phyloP scores from a whole-genome alignment of 2,888 invertebrate genomes.

The Tridacna crocea region DNA sequence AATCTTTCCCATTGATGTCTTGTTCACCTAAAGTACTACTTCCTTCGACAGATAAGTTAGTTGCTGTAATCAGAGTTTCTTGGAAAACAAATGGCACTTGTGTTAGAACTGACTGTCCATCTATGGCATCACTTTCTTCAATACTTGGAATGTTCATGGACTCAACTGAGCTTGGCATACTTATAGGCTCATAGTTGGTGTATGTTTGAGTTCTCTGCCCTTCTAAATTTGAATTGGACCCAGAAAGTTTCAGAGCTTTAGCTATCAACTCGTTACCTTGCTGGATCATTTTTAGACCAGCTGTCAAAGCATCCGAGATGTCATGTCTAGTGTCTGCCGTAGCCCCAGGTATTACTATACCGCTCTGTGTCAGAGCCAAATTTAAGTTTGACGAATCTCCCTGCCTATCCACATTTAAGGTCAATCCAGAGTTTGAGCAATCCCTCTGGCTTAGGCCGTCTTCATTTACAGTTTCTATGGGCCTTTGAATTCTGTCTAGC shows the following conservation, averaged over 20 bases:
- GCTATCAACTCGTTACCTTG: slow-evolving; percentile 19
- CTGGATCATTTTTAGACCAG: slow-evolving; percentile 14
- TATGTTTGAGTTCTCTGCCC: background rate
- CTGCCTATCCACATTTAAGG: background rate
- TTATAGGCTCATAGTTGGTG: background rate
- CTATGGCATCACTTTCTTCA: background rate
- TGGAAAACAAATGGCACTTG: background rate
- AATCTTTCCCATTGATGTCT: background rate
- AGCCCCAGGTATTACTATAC: background rate
- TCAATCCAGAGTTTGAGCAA: no score
- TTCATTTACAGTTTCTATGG: no score
- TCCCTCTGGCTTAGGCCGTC: no score
- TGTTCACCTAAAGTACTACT: background rate
- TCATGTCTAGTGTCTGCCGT: background rate
- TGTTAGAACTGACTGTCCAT: background rate
- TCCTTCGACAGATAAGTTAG: background rate
- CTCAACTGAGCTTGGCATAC: slow-evolving; percentile 8
- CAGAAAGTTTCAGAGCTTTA: slow-evolving; percentile 9
- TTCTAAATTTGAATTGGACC: background rate
- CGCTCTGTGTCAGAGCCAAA: background rate
- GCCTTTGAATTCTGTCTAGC: no score
- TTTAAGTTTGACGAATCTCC: background rate
- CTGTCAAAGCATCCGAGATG: background rate
- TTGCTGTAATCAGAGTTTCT: background rate
- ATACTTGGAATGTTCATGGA: background rate